These are phyloP conservation scores for Hippopotamyrus pictus DNA, from an alignment of 2,797 vertebrate species.

Conservation along the genomic window DNA sequence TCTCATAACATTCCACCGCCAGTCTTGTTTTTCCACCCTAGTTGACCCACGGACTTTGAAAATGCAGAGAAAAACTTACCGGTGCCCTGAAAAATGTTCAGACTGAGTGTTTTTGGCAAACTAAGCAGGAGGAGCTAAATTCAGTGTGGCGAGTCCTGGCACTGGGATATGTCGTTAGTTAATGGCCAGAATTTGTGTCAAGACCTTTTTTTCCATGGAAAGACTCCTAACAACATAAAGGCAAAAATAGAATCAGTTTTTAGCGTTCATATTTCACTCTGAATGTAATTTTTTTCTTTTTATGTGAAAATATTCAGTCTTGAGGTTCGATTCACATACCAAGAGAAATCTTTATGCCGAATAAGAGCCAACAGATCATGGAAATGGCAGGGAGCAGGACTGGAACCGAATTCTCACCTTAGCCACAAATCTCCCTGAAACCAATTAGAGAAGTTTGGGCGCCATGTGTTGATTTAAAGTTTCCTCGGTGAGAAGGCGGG, in stretches of 20 bases:
- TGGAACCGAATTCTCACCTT: not conserved
- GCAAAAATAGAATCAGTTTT: not conserved
- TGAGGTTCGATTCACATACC: not conserved
- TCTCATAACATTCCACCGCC: not conserved
- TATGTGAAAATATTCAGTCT: not conserved
- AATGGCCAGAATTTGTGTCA: not conserved
- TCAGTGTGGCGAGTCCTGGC: not conserved
- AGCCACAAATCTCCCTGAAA: not conserved
- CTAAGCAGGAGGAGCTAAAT: not conserved
- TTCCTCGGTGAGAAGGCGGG: not conserved
- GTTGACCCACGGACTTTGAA: not conserved
- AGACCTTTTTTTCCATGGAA: not conserved
- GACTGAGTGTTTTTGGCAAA: not conserved
- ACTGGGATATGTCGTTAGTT: not conserved
- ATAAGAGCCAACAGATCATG: not conserved
- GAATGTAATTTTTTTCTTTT: not conserved
- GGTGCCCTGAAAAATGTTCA: not conserved
- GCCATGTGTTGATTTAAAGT: slow-evolving; percentile 10
- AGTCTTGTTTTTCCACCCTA: slow-evolving; percentile 9
- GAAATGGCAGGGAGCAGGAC: not conserved
- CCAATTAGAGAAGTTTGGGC: not conserved
- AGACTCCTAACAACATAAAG: not conserved
- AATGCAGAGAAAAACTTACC: not conserved
- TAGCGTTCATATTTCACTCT: not conserved
- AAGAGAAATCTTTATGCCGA: not conserved